Evolutionary conservation across 2,113 vertebrate genomes (phyloP), one percentile per base, ranked within the genome.

Genomic region (Scomber colias): DNA sequence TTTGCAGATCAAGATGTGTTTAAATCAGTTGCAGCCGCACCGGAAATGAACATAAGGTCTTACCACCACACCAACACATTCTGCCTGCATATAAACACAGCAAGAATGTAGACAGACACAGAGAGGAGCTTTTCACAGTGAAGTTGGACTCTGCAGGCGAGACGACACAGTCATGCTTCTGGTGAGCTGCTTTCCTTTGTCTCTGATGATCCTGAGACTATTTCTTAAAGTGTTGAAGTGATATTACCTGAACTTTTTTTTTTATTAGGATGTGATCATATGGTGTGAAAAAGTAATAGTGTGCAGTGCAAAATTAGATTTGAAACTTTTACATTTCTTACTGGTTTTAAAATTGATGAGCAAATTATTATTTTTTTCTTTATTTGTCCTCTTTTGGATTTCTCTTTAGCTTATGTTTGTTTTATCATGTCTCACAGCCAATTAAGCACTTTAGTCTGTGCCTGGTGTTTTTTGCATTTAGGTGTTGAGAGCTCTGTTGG

Each of bases 131-230:
- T 19, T 14, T 51, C 70, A 3, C 64, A 60, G 21, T 44, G 0
- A n/a, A 40, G 54, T 14, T 21, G 55, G 11, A 21, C 31, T 60
- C 49, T 44, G 21, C 60, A 30, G 49, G 40, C 10, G 35, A 75
- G 19, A 65, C 56, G 0, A 54, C 60, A 1, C 49, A 21, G 60
- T 21, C 73, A 92, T 92, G 90, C 35, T 55, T n/a, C 64, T 62
- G 88, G 90, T 93, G 82, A 93, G 90, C 40, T 44, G 11, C 48
- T 79, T 27, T 4, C 24, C 30, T 21, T 55, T n/a, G 16, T 14
- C 21, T 24, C 16, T 3, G 0, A 9, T 0, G 5, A 14, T 31
- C 16, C n/a, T 7, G 11, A 0, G 17, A 45, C 60, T 16, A 3
- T 0, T 35, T 35, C 7, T 35, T 7, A 35, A 35, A 35, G 5